phyloP scores from a whole-genome alignment of 1,140 invertebrate genomes.

The Trichonephila clavipes region DNA sequence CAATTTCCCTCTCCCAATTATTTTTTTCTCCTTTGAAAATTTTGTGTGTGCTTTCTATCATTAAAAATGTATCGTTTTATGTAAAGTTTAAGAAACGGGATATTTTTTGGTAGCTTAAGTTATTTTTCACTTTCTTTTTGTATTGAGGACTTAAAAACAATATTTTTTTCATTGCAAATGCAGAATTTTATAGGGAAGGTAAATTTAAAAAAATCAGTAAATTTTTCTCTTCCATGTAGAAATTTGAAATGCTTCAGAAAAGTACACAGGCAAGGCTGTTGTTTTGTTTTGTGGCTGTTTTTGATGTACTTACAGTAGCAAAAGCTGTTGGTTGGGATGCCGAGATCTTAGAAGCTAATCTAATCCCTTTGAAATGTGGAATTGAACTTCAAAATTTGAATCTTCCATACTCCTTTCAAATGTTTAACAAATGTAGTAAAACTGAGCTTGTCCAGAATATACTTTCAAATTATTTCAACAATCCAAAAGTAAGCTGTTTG shows the following conservation, averaged over 20 bases:
- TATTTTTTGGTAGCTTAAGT: too few relatives aligned
- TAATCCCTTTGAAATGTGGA: neutral
- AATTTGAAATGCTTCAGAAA: neutral
- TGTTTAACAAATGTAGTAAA: neutral
- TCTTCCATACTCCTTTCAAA: neutral
- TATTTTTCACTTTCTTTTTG: too few relatives aligned
- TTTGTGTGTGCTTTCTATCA: too few relatives aligned
- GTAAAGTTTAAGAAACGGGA: too few relatives aligned
- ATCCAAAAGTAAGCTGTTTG: slow-evolving; percentile 6
- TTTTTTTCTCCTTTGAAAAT: too few relatives aligned
- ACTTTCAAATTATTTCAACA: neutral
- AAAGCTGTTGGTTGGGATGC: neutral
- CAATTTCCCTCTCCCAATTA: too few relatives aligned
- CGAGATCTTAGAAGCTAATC: neutral
- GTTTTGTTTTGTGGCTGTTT: slow-evolving; percentile 14
- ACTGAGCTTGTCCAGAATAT: slow-evolving; percentile 41
- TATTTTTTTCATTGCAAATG: too few relatives aligned
- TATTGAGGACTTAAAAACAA: too few relatives aligned
- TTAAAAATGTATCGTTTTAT: too few relatives aligned
- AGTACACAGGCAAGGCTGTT: neutral
- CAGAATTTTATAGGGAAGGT: too few relatives aligned
- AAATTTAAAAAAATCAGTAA: too few relatives aligned
- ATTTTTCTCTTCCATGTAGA: neutral
- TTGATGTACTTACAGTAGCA: neutral
- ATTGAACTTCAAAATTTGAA: slow-evolving; percentile 20